Base-by-base conservation (phyloP, 2,888 invertebrate species). In the Reticulitermes lucifugus region DNA sequence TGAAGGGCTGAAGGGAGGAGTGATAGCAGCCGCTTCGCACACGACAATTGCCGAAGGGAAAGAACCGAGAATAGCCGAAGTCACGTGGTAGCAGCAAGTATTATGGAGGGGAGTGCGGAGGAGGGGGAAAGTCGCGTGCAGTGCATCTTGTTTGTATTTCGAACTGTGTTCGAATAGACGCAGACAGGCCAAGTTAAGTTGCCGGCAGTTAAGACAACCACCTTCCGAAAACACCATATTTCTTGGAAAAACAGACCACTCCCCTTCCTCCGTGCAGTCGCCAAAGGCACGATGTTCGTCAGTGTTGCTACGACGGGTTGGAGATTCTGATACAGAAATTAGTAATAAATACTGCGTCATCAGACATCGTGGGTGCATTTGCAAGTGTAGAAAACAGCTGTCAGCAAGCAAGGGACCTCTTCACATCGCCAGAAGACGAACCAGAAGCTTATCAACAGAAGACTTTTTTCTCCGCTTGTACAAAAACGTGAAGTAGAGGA, bases 141-240 rank as follows among this genome's bases (percentile, higher is more conserved):
- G 84, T 84, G 84, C 77, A 82, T 85, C 85, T 85, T 82, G 85
- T 85, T 85, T 85, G 85, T 85, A 85, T 82, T 85, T 82, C 81
- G 81, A 81, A 81, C 80, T 81, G 81, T 82, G 85, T 81, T 82
- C 77, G 84, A 73, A 84, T 77, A 75, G 84, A 59, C 79, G 77
- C 84, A 59, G 65, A 43, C 60, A 65, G 81, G 22, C 60, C 60
- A 60, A 81, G 81, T 81, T 70, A 60, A 81, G 41, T 75, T 75
- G 83, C 71, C 83, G 83, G 83, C 22, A 77, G 77, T 77, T 46
- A 65, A 70, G 46, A 70, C 70, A 59, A 65, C 60, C 70, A 51
- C 65, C 65, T 77, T 6, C 79, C 41, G 25, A 41, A 70, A 80
- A 80, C 59, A n/a, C 25, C 71, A 43, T 43, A 46, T 65, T 65